Evolutionary conservation across 2,797 vertebrate species (phyloP), one percentile per base, ranked within the genome.

Genomic region (Cirrhinus mrigala): DNA sequence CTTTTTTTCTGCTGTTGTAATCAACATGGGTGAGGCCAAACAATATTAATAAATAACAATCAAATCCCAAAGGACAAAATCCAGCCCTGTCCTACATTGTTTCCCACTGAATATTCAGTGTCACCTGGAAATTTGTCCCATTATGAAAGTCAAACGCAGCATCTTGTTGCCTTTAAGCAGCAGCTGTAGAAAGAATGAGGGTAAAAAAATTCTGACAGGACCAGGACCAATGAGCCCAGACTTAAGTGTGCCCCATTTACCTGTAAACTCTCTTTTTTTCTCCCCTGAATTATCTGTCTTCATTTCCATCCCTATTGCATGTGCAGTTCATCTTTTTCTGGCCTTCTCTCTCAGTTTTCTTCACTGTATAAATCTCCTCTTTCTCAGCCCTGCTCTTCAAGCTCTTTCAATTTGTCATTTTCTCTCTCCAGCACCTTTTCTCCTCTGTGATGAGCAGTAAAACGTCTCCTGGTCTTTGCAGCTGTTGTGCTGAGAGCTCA

Each of bases 391-490:
- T 54, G 20, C 22, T 68, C 73, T 78, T 78, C 50, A 50, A 44
- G 37, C 40, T 71, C 66, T 82, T 56, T 73, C 68, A 60, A 74
- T 81, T 33, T 68, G 68, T 86, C 27, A 44, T 52, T 77, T 60
- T 77, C 70, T 64, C 37, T 81, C 70, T 74, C 66, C 40, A 60
- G 75, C 75, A 85, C 20, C 66, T 71, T 79, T 50, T 85, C 29
- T 88, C 77, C 71, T 87, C 37, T 87, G 86, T 81, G 1, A 27
- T 46, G 79, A 22, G 64, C 37, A 22, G 24, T 83, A 74, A 88
- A 88, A 58, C 2, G 10, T 79, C 64, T 8, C 29, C 62, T 33
- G 54, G 66, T 69, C 62, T 73, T 18, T 29, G 44, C 75, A 44
- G 81, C 71, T 79, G 83, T 56, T 84, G 64, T 71, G 66, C 66